phyloP scores from a whole-genome alignment of 2,113 vertebrate species.

The Protomyctophum bolini region DNA sequence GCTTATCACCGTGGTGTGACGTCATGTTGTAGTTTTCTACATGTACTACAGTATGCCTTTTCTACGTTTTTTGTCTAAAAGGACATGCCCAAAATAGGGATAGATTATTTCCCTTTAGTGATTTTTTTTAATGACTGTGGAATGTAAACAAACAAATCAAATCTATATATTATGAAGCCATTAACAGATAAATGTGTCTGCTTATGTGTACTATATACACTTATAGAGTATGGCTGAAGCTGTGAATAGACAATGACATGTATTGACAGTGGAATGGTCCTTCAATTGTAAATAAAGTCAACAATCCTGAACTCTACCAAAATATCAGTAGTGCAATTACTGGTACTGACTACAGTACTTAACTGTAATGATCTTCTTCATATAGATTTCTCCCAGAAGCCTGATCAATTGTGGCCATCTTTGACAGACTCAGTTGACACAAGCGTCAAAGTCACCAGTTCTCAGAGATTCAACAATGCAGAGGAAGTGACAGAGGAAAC shows the following conservation, averaged over 20 bases:
- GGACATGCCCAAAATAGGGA: too few relatives aligned
- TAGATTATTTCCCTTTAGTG: too few relatives aligned
- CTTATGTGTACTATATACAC: too few relatives aligned
- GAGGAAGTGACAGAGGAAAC: slow-evolving; percentile 50
- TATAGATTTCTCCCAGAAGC: slow-evolving; percentile 74
- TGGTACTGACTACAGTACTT: not conserved
- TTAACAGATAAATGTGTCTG: too few relatives aligned
- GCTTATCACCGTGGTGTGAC: slow-evolving; percentile 3
- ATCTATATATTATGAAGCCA: too few relatives aligned
- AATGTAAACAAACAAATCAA: too few relatives aligned
- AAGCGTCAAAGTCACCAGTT: slow-evolving; percentile 44
- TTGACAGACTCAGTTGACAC: slow-evolving; percentile 59
- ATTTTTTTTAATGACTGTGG: too few relatives aligned
- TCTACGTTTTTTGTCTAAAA: not conserved
- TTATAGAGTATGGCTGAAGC: too few relatives aligned
- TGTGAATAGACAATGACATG: too few relatives aligned
- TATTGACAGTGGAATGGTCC: too few relatives aligned
- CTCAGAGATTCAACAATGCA: slow-evolving; percentile 48
- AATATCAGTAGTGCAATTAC: not conserved
- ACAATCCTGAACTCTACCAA: not conserved
- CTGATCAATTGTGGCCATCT: slow-evolving; percentile 67
- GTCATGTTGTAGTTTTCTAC: too few relatives aligned
- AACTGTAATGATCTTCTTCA: slow-evolving; percentile 18
- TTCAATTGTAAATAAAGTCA: not conserved
- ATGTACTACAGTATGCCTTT: too few relatives aligned